Conservation (phyloP, 2,797 vertebrate genomes). For the Pseudochirops cupreus region DNA sequence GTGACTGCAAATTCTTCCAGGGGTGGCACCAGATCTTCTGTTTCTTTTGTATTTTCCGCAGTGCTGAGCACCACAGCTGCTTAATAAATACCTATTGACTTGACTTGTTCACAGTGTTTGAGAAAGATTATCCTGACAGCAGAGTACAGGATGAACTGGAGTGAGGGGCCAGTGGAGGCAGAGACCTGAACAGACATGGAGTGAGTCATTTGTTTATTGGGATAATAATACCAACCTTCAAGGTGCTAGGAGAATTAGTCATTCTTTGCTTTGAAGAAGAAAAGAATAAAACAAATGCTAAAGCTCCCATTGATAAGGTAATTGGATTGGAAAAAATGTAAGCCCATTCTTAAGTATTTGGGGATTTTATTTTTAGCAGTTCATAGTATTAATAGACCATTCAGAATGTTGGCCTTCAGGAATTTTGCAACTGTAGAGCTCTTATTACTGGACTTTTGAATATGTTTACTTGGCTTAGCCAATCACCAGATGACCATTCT, state of each 20-base stretch:
- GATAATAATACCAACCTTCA: neutral
- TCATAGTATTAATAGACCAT: neutral
- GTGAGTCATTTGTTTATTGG: slow-evolving; percentile 8
- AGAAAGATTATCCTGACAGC: slow-evolving; percentile 4
- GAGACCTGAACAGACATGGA: neutral
- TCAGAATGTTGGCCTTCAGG: neutral
- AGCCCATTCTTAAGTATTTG: slow-evolving; percentile 48
- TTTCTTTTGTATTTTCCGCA: neutral
- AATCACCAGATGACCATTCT: neutral
- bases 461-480: neutral
- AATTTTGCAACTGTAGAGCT: neutral
- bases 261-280: slow-evolving; percentile 44
- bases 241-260: slow-evolving; percentile 22
- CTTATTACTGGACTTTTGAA: neutral
- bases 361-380: neutral
- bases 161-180: slow-evolving; percentile 3
- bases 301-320: slow-evolving; percentile 32
- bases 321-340: slow-evolving; percentile 39
- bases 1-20: neutral
- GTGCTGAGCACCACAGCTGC: neutral
- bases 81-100: slow-evolving; percentile 1
- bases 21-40: neutral
- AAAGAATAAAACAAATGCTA: slow-evolving; percentile 31
- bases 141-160: slow-evolving; percentile 1
- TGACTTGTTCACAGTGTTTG: neutral